A percentile compares a stretch with the other conserved stretches of the same genome.
These are phyloP conservation scores for Syngnathus scovelli DNA, from an alignment of 2,113 vertebrate species.

Conservation along the genomic window DNA sequence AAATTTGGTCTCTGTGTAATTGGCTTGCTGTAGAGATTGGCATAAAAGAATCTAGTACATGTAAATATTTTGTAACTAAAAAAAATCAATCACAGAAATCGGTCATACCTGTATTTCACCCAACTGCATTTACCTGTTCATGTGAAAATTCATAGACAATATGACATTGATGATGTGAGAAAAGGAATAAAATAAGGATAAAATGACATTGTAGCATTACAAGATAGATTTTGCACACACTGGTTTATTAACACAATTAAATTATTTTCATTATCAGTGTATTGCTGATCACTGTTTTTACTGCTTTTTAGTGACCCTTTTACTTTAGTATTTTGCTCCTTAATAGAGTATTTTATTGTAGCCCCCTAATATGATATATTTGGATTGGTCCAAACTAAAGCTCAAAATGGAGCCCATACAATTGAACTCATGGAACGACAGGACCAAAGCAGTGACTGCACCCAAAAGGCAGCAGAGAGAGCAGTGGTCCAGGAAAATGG, in stretches of 20 bases:
- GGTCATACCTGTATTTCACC: background rate
- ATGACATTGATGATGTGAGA: too few relatives aligned
- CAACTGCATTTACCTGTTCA: background rate
- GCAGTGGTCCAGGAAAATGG: conserved; percentile 65
- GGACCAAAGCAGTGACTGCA: conserved; percentile 4
- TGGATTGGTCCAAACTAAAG: background rate
- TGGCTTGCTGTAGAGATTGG: too few relatives aligned
- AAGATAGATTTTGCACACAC: too few relatives aligned
- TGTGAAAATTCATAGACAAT: too few relatives aligned
- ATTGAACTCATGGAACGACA: conserved; percentile 21
- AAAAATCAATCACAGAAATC: background rate
- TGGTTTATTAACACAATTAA: too few relatives aligned
- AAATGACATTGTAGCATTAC: too few relatives aligned
- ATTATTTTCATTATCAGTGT: background rate
- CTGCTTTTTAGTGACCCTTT: background rate
- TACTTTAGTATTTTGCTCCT: background rate
- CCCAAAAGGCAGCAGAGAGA: conserved; percentile 54
- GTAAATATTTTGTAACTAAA: too few relatives aligned
- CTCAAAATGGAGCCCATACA: conserved; percentile 35
- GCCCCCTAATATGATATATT: too few relatives aligned
- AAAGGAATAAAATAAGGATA: too few relatives aligned
- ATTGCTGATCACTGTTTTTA: background rate
- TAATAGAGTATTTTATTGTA: too few relatives aligned
- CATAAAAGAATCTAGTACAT: too few relatives aligned
- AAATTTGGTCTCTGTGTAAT: too few relatives aligned